These are phyloP conservation scores for Halcyon malimbica DNA, from an alignment of 2,113 vertebrate species.

Conservation along the genomic window DNA sequence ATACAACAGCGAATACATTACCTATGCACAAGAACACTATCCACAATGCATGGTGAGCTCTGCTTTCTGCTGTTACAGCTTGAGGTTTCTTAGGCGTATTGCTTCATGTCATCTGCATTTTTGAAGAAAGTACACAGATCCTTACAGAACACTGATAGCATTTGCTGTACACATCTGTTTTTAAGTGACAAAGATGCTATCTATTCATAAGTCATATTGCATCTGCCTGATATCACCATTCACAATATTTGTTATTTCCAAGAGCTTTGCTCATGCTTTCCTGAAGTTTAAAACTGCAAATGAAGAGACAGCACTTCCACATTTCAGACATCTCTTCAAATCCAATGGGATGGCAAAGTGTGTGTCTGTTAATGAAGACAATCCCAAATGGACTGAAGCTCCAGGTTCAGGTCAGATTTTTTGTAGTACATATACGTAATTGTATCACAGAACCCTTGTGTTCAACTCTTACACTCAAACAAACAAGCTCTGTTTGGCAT, in stretches of 20 bases:
- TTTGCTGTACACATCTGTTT: not conserved
- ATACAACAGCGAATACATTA: not conserved
- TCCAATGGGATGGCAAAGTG: not conserved
- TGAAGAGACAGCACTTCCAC: not conserved
- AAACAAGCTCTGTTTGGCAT: not conserved
- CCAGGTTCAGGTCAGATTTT: not conserved
- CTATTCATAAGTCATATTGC: not conserved
- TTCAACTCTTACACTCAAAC: not conserved
- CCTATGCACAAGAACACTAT: not conserved
- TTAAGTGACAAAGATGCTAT: not conserved
- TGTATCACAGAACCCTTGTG: not conserved
- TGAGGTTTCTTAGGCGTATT: not conserved
- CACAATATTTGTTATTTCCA: not conserved
- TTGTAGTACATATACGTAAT: not conserved
- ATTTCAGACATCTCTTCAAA: not conserved
- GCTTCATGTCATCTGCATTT: not conserved
- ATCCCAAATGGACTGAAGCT: not conserved
- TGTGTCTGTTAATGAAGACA: not conserved
- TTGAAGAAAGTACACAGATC: not conserved
- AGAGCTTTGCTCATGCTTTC: not conserved
- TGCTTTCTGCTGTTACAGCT: not conserved
- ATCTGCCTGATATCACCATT: not conserved
- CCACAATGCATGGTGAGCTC: rapidly evolving
- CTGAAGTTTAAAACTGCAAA: not conserved
- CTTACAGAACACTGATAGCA: not conserved